phyloP scores from a whole-genome alignment of 2,797 vertebrate genomes.

The Helicolenus hilgendorfi region DNA sequence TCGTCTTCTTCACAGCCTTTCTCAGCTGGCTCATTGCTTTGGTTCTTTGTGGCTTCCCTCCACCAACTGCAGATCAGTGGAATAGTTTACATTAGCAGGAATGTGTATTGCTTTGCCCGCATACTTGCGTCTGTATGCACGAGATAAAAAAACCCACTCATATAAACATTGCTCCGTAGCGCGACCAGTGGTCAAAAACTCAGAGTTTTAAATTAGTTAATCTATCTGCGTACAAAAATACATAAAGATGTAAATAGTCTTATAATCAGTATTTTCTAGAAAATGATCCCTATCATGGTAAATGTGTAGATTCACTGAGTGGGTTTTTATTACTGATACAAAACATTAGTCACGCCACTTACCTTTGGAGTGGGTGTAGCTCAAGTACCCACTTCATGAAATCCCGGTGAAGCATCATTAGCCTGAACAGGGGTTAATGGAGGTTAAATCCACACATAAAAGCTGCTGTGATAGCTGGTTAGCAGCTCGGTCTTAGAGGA shows the following conservation, averaged over 20 bases:
- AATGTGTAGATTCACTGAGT: neutral
- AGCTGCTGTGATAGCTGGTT: constrained; percentile 12
- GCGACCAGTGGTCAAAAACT: neutral
- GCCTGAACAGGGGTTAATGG: constrained; percentile 47
- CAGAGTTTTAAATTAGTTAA: neutral
- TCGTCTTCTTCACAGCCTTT: neutral
- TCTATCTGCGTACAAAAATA: neutral
- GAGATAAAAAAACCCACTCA: neutral
- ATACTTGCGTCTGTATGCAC: neutral
- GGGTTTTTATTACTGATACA: neutral
- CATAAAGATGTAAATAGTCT: neutral
- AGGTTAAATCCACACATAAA: constrained; percentile 56
- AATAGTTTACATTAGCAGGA: neutral
- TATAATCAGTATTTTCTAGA: neutral
- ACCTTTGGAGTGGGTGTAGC: constrained; percentile 57
- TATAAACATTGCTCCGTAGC: neutral
- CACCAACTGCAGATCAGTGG: neutral
- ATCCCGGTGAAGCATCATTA: constrained; percentile 64
- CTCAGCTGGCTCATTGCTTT: neutral
- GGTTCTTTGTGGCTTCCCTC: neutral
- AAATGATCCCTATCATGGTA: neutral
- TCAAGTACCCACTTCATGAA: constrained; percentile 51
- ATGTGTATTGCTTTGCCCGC: neutral
- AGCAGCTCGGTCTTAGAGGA: neutral
- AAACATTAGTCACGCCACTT: constrained; percentile 43